Evolutionary conservation across 2,113 vertebrate genomes (phyloP).

Genomic region (Ptychochromis oligacanthus): DNA sequence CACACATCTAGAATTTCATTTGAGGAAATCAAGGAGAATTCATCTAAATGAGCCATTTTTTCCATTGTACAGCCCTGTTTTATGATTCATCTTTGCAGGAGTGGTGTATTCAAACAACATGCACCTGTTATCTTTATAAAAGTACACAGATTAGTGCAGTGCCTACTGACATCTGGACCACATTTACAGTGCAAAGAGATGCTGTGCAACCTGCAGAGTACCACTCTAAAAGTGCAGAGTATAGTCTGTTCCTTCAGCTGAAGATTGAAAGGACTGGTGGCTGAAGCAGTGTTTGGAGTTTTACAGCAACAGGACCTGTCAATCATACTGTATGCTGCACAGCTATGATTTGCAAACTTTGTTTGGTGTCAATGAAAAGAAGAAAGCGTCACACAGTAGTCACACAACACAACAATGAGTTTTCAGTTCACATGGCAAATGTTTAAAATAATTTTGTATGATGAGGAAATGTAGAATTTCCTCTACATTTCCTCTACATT

Average conservation of each 20-base stretch:
- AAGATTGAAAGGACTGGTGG: neutral
- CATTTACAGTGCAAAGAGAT: neutral
- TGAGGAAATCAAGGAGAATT: neutral
- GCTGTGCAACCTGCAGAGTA: neutral
- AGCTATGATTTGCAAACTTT: neutral
- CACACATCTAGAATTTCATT: neutral
- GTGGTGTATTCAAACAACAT: neutral
- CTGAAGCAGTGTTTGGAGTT: neutral
- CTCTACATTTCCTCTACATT: no score
- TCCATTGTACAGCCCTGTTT: no score
- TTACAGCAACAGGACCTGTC: neutral
- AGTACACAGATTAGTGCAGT: neutral
- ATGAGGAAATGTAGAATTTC: no score
- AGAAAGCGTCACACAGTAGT: neutral
- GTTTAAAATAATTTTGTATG: neutral
- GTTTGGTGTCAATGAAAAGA: neutral
- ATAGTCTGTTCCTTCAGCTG: constrained; percentile 13
- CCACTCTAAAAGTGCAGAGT: neutral
- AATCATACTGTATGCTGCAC: neutral
- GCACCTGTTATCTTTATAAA: neutral
- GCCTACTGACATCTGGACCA: neutral
- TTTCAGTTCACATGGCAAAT: neutral
- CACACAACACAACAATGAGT: neutral
- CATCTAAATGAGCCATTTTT: neutral
- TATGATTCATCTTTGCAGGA: neutral